Conservation (phyloP, 1,140 invertebrate genomes). For the Drosophila mojavensis region DNA sequence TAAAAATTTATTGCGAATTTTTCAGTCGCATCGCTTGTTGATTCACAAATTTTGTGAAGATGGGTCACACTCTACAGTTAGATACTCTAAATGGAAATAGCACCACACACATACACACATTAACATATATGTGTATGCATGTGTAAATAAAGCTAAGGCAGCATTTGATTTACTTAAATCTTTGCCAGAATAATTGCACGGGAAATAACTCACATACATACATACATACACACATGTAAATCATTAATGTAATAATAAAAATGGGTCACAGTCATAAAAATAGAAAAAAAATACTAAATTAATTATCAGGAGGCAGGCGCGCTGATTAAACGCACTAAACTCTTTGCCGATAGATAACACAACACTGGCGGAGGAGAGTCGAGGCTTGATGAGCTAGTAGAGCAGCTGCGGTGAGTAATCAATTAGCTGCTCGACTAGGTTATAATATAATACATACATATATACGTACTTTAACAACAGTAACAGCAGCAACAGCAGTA, state of each 20-base stretch:
- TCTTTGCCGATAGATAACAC: neutral
- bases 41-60: neutral
- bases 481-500: neutral
- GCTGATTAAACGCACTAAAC: neutral
- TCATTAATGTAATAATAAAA: neutral
- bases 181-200: neutral
- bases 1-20: too few species aligned
- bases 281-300: neutral
- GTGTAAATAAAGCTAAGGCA: neutral
- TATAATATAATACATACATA: neutral
- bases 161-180: neutral
- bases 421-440: constrained; percentile 2
- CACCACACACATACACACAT: neutral
- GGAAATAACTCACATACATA: neutral
- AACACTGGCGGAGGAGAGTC: neutral
- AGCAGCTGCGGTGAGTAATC: constrained; percentile 27
- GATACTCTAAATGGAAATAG: neutral
- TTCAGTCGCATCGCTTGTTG: neutral
- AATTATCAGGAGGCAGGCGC: neutral
- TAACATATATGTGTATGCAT: too few species aligned
- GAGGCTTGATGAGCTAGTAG: neutral
- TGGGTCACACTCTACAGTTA: too few species aligned
- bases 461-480: constrained; percentile 5
- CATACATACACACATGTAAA: neutral
- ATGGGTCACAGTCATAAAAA: constrained; percentile 4